These are phyloP conservation scores for Allygus modestus DNA, from an alignment of 2,888 invertebrate species.

Conservation along the genomic window DNA sequence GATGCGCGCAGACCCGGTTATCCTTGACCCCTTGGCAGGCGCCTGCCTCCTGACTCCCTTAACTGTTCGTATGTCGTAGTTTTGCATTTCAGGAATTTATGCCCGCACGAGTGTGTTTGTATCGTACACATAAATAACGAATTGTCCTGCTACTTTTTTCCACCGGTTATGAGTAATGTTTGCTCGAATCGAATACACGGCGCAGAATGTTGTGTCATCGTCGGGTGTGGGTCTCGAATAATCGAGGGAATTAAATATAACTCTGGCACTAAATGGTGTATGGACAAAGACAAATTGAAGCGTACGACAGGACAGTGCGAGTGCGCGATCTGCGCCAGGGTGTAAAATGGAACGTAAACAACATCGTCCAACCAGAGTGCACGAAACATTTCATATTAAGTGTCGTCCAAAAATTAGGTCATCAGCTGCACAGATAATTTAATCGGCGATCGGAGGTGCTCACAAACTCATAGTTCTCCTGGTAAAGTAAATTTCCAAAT, in stretches of 20 bases:
- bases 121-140: neutral
- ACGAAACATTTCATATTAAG: too few relatives aligned
- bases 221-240: neutral
- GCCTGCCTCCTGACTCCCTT: neutral
- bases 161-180: neutral
- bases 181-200: neutral
- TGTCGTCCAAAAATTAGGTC: too few relatives aligned
- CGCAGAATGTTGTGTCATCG: neutral
- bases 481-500: too few relatives aligned
- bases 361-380: neutral
- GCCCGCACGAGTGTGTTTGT: neutral
- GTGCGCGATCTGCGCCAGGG: neutral
- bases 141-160: neutral
- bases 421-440: too few relatives aligned
- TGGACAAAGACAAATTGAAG: neutral
- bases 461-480: too few relatives aligned
- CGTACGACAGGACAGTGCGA: neutral
- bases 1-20: neutral
- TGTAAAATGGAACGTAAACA: neutral
- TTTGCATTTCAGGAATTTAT: neutral
- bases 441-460: too few relatives aligned
- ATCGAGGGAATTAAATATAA: neutral
- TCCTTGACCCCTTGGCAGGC: neutral
- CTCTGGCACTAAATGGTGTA: neutral
- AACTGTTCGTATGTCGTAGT: too few relatives aligned